Evolutionary conservation across 2,797 vertebrate genomes (phyloP).

Genomic region (Knipowitschia caucasica): DNA sequence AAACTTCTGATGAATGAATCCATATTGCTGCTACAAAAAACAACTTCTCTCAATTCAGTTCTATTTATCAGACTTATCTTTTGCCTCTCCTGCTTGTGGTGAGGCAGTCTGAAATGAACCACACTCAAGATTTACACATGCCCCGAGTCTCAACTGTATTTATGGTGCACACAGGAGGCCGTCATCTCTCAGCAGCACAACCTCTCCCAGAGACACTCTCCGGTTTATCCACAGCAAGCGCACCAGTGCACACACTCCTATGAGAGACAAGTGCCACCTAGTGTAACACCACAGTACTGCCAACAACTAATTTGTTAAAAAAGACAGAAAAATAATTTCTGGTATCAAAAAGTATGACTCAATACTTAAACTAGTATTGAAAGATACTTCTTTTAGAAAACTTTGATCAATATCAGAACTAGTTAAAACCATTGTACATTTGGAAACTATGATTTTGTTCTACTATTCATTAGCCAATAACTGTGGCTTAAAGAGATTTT

Average conservation of each 20-base stretch:
- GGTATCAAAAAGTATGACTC: too few species aligned
- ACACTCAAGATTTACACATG: slow-evolving; percentile 14
- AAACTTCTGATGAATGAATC: background rate
- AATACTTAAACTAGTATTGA: too few species aligned
- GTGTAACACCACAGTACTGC: slow-evolving; percentile 57
- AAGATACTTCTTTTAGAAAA: too few species aligned
- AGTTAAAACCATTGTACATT: too few species aligned
- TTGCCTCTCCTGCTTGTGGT: background rate
- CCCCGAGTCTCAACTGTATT: slow-evolving; percentile 29
- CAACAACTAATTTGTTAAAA: background rate
- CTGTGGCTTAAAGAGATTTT: too few species aligned
- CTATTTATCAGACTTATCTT: slow-evolving; percentile 10
- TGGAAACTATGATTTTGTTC: too few species aligned
- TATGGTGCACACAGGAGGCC: slow-evolving; percentile 36
- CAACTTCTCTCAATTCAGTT: background rate
- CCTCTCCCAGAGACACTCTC: slow-evolving; percentile 30
- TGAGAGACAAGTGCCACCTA: slow-evolving; percentile 70
- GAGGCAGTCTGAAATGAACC: slow-evolving; percentile 16
- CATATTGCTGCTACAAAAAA: background rate
- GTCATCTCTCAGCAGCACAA: slow-evolving; percentile 52
- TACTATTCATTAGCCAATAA: too few species aligned
- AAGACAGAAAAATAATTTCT: background rate
- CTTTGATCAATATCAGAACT: too few species aligned
- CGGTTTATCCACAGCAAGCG: slow-evolving; percentile 49
- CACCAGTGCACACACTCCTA: slow-evolving; percentile 34